These are phyloP conservation scores for Melopsittacus undulatus DNA, from an alignment of 2,797 vertebrate species.

Conservation along the genomic window DNA sequence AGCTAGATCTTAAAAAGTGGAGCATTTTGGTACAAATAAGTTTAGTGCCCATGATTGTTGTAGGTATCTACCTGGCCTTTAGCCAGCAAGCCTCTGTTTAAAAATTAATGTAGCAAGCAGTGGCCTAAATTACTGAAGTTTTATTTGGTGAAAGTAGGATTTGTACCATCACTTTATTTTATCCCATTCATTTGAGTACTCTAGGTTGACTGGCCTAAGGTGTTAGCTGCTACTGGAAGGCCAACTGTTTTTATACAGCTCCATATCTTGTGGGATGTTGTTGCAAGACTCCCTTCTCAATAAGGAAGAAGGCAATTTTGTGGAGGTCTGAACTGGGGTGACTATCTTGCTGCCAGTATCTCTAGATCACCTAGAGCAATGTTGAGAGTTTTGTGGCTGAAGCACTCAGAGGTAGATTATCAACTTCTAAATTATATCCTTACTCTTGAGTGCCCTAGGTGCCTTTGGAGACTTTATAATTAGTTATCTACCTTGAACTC, in stretches of 20 bases:
- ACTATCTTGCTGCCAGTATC: not conserved
- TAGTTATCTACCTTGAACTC: not conserved
- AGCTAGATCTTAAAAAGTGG: not conserved
- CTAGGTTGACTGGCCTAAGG: not conserved
- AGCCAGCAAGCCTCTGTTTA: not conserved
- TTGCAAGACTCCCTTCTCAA: not conserved
- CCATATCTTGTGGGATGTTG: not conserved
- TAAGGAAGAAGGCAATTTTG: not conserved
- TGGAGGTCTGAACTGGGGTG: not conserved
- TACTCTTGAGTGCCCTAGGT: not conserved
- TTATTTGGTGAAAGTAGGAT: not conserved
- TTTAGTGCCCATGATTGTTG: not conserved
- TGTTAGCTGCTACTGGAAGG: not conserved
- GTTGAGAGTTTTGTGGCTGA: not conserved
- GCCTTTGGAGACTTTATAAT: slow-evolving; percentile 23
- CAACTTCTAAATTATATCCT: slow-evolving; percentile 4
- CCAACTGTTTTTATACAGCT: not conserved
- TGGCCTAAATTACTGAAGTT: not conserved
- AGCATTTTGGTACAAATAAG: not conserved
- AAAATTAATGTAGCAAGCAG: not conserved
- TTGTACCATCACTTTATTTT: not conserved
- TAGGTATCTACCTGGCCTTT: not conserved
- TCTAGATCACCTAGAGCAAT: slow-evolving; percentile 4
- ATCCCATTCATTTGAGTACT: rapidly evolving
- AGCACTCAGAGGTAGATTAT: not conserved